A percentile compares a stretch with the other conserved stretches of the same genome.
Evolutionary conservation across 2,888 invertebrate genomes (phyloP).

Genomic region (Acronicta aceris): DNA sequence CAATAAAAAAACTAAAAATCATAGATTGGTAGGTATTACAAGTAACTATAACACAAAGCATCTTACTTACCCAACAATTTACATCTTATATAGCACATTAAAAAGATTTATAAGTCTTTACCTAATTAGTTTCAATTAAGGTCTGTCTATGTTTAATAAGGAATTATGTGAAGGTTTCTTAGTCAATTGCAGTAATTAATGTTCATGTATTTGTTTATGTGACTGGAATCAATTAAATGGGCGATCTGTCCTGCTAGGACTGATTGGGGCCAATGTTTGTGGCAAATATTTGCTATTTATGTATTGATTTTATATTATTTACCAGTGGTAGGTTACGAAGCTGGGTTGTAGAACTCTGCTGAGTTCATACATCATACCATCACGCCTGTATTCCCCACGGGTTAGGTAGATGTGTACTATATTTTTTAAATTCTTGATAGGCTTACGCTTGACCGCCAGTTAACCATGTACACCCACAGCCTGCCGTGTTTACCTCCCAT

Average conservation of each 20-base stretch:
- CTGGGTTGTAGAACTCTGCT: no score
- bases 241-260: slow-evolving; percentile 12
- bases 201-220: slow-evolving; percentile 26
- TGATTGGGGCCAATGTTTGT: slow-evolving; percentile 26
- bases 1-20: no score
- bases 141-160: slow-evolving; percentile 24
- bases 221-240: slow-evolving; percentile 38
- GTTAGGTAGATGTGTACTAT: no score
- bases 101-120: slow-evolving; percentile 5
- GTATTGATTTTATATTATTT: no score
- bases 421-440: no score
- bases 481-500: no score
- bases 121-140: slow-evolving; percentile 34
- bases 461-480: no score
- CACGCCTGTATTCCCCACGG: no score
- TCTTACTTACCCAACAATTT: neutral
- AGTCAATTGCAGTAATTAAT: slow-evolving; percentile 38
- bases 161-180: slow-evolving; percentile 42
- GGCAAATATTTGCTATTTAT: slow-evolving; percentile 7
- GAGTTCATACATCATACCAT: no score
- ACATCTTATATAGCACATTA: slow-evolving; percentile 1
- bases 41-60: neutral
- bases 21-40: no score
- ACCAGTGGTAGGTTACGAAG: no score
- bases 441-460: no score